Conservation (phyloP, 2,113 vertebrate species). For the Labeo catla region DNA sequence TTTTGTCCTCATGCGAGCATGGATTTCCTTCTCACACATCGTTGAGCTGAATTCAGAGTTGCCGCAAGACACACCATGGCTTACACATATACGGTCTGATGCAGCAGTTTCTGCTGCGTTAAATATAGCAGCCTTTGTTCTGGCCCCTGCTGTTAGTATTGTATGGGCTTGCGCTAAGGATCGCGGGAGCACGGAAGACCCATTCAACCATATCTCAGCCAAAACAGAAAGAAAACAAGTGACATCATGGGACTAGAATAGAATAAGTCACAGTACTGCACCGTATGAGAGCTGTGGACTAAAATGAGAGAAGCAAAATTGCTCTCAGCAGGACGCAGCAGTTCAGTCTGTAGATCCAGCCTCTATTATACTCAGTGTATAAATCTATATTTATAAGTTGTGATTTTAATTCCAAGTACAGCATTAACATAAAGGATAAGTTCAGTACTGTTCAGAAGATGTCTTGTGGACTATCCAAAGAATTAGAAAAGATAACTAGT, state of each 20-base stretch:
- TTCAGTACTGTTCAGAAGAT: background rate
- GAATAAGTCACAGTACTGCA: background rate
- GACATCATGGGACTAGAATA: background rate
- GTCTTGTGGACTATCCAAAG: background rate
- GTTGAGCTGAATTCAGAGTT: conserved; percentile 3
- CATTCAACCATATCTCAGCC: background rate
- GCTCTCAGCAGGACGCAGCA: conserved; percentile 1
- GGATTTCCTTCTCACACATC: background rate
- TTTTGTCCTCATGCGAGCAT: background rate
- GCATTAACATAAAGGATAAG: background rate
- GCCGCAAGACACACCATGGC: background rate
- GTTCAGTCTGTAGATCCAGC: background rate
- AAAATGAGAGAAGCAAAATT: background rate
- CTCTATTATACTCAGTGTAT: background rate
- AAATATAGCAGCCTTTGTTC: conserved; percentile 45
- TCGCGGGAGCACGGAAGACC: conserved; percentile 6
- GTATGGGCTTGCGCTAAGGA: conserved; percentile 15
- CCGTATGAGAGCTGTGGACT: background rate
- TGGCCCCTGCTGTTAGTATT: conserved; percentile 24
- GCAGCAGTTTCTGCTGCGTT: conserved; percentile 22
- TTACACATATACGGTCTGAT: background rate
- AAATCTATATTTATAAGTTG: background rate
- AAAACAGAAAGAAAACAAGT: conserved; percentile 1
- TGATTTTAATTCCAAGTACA: background rate
- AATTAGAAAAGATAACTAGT: background rate